Percentiles rank a stretch among this genome's conserved stretches.
These are phyloP conservation scores for Ariopsis seemanni DNA, from an alignment of 2,113 vertebrate genomes.

Conservation along the genomic window DNA sequence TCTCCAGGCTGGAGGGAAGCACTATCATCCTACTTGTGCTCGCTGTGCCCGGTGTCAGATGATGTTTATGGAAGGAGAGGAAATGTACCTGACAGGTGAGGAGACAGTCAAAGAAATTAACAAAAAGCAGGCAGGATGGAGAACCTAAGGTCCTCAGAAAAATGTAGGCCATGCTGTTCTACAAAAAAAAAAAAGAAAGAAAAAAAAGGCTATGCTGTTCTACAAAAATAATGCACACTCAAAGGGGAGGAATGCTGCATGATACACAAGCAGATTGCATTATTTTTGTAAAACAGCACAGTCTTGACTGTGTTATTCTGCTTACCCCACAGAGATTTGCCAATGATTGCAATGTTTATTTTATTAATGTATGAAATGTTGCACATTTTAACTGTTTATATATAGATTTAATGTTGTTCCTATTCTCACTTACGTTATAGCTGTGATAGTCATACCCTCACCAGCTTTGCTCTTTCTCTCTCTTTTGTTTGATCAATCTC, in stretches of 20 bases:
- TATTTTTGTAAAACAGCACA: background rate
- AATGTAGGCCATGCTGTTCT: background rate
- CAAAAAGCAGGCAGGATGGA: background rate
- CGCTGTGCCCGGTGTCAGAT: conserved; percentile 93
- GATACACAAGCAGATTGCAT: background rate
- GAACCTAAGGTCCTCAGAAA: background rate
- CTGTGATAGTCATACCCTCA: background rate
- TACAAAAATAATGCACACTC: background rate
- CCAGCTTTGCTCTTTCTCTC: background rate
- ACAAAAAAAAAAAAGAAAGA: background rate
- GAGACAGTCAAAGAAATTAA: background rate
- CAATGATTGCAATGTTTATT: background rate
- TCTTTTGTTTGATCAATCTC: background rate
- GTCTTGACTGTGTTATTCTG: background rate
- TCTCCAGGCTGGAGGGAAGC: conserved; percentile 90
- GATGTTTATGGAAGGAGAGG: conserved; percentile 98
- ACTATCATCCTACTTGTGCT: conserved; percentile 95
- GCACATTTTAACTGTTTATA: background rate
- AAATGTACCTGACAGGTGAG: conserved; percentile 98
- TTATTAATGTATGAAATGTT: background rate
- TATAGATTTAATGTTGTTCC: background rate
- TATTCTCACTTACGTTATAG: background rate
- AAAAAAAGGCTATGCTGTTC: background rate
- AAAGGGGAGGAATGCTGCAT: background rate
- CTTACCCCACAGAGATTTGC: background rate